These are phyloP conservation scores for Poicephalus meyeri DNA, from an alignment of 2,113 vertebrate species.

Conservation along the genomic window DNA sequence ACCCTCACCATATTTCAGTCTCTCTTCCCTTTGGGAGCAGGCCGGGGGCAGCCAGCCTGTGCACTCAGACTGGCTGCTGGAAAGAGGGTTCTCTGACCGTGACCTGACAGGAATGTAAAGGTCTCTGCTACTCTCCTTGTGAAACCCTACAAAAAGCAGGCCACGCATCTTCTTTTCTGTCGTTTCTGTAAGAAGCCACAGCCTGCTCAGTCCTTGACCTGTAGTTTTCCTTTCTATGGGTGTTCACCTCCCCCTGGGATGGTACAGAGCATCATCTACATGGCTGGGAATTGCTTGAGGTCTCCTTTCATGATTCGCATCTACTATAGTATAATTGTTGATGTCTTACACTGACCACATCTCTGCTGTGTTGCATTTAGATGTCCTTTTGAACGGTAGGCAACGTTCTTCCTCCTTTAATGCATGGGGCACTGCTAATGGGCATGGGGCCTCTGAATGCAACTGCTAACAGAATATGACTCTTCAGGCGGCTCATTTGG, in stretches of 20 bases:
- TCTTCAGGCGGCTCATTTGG: not conserved
- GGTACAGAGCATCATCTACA: not conserved
- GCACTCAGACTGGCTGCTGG: not conserved
- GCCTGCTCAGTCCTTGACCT: not conserved
- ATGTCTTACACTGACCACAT: not conserved
- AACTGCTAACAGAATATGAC: not conserved
- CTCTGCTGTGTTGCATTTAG: not conserved
- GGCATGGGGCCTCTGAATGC: not conserved
- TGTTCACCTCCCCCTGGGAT: not conserved
- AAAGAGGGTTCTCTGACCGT: not conserved
- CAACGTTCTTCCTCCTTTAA: not conserved
- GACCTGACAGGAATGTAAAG: fast-evolving
- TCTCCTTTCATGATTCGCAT: not conserved
- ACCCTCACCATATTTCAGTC: not conserved
- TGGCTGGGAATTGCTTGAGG: not conserved
- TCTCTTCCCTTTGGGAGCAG: not conserved
- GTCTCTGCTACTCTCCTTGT: not conserved
- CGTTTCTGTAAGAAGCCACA: not conserved
- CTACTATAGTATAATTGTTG: not conserved
- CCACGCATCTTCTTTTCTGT: not conserved
- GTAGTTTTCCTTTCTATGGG: not conserved
- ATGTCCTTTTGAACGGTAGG: not conserved
- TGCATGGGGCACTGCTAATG: not conserved
- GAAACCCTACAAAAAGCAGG: not conserved
- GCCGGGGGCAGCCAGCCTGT: not conserved